Percentiles rank a stretch among this genome's conserved stretches.
Conservation (phyloP, 2,113 vertebrate species). For the Hystrix brachyura region DNA sequence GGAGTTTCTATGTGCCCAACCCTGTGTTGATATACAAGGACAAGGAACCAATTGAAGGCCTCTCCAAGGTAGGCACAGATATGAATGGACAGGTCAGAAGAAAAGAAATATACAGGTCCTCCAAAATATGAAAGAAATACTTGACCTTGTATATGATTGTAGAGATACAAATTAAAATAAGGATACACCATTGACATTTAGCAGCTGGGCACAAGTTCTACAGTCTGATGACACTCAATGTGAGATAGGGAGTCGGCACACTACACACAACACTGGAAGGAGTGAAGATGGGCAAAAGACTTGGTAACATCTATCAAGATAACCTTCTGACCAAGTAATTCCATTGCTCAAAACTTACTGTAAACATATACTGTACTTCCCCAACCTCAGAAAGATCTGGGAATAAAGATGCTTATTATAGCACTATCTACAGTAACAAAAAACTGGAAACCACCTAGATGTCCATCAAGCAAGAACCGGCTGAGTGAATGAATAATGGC, state of each 20-base stretch:
- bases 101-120: background rate
- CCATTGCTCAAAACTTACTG: background rate
- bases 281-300: background rate
- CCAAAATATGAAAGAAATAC: background rate
- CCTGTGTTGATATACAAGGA: background rate
- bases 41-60: background rate
- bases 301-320: background rate
- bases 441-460: slow-evolving; percentile 49
- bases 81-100: background rate
- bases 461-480: background rate
- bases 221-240: background rate
- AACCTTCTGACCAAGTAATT: slow-evolving; percentile 25
- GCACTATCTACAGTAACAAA: background rate
- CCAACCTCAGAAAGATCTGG: background rate
- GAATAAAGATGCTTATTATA: background rate
- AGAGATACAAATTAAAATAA: slow-evolving; percentile 55
- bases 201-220: background rate
- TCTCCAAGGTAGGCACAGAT: background rate
- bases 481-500: background rate
- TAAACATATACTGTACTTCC: background rate
- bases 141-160: background rate
- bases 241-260: background rate
- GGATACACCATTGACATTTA: background rate
- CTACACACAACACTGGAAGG: background rate
- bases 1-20: background rate